Evolutionary conservation across 2,888 invertebrate genomes (phyloP), one percentile per base, ranked within the genome.

Genomic region (Diarsia brunnea): DNA sequence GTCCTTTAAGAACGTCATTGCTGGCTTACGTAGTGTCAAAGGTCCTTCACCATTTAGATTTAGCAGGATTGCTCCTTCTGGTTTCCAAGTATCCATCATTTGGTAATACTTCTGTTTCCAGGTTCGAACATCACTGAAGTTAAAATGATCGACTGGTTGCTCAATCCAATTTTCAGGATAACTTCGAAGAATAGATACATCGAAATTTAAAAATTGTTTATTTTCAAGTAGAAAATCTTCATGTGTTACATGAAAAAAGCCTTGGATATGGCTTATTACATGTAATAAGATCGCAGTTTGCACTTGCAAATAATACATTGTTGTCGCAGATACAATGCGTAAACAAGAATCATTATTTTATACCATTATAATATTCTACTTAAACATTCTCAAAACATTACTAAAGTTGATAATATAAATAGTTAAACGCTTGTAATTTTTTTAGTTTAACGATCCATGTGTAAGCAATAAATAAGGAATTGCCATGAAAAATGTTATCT

Each of bases 51-150:
- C 38, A 38, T 5, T 38, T 38, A 38, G 38, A 38, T 3, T 5
- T 38, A 38, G 4, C 38, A 38, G 38, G 38, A 38, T 38, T 3
- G 95, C 94, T 4, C 94, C 95, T 55, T 86, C 88, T 16, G 87
- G 84, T 87, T 88, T 91, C 92, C 92, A 94, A 53, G 88, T 88
- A 55, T 93, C 90, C 14, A 91, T 80, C 72, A 91, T 89, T 89
- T 93, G 91, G 73, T 91, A 93, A 84, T 94, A 95, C 65, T 92
- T 91, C 94, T 95, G 94, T 45, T 89, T 89, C 93, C 94, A 95
- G 4, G 87, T 90, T 27, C 92, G 86, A 11, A 78, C 87, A 47
- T 94, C 92, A 19, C 72, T 87, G 1, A 79, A 5, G 79, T 94
- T 86, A 64, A 95, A 95, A 84, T 95, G 93, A 65, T 95, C 94